Evolutionary conservation across 2,888 invertebrate genomes (phyloP), one percentile per base, ranked within the genome.

Genomic region (Meganola albula): DNA sequence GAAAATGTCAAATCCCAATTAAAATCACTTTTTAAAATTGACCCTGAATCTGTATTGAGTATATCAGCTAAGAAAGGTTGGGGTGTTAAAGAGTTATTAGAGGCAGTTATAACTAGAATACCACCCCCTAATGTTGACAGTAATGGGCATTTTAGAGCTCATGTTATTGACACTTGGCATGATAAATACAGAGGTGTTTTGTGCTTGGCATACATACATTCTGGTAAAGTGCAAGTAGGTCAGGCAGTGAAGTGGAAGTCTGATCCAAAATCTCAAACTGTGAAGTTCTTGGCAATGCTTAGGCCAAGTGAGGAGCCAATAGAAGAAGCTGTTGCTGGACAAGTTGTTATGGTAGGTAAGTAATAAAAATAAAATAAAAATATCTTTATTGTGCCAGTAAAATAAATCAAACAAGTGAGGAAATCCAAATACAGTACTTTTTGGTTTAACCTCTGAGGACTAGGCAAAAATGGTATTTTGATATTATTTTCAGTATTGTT

Each of bases 111-210:
- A 24, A 88, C 92, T 44, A 87, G 87, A 63, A 89, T 98, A 57
- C 97, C 97, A 11, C 88, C 92, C 24, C 95, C 96, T 0, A 58
- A 72, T 16, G 91, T 89, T 0, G 65, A 88, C 42, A 74, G 89
- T 31, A 65, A 87, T 12, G 87, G 84, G 0, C 84, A 91, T 13
- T 91, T 98, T 37, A 90, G 91, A 68, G 96, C 94, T 0, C 80
- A 98, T 24, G 85, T 98, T 34, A 97, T 97, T 77, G 99, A 99
- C 65, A 96, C 96, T 34, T 97, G 96, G 93, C 98, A 92, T 75
- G 96, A 98, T 68, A 91, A 90, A 48, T 97, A 93, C 63, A 90
- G 92, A 63, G 97, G 97, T 0, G 92, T 93, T 0, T 77, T 96
- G 33, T 91, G 92, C 49, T 78, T 95, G 12, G 88, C 94, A 12